Evolutionary conservation across 2,888 invertebrate genomes (phyloP), one percentile per base, ranked within the genome.

Genomic region (Aleiodes leptofemur): DNA sequence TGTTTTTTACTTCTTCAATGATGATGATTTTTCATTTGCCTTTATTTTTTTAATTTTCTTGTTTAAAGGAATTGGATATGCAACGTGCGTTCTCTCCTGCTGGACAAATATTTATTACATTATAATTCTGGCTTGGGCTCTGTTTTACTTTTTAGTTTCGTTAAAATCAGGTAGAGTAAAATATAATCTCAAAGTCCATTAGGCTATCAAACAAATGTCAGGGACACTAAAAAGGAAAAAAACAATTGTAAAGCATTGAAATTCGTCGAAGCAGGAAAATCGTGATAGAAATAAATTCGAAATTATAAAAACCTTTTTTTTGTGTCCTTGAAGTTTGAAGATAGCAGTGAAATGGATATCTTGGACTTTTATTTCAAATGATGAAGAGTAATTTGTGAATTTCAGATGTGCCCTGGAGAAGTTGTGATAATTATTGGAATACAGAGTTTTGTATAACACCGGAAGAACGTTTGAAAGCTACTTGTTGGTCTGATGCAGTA

Each of bases 21-120:
- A 51, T 29, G 64, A 51, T 48, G 9, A 34, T 51, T 56, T 0
- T 34, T 9, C 13, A 14, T 38, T 43, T 23, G 5, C 4, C 4
- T 1, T 31, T 51, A 31, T 68, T 57, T 56, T 16, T 56, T 23
- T 55, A 9, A 23, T 50, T 69, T 14, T 77, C 51, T 73, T 75
- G 55, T 71, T 76, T 82, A 6, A 84, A 92, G 92, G 99, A 82
- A 98, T 99, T 85, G 99, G 99, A 11, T 99, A 98, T 87, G 98
- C 98, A 7, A 97, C 98, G 4, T 98, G 98, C 2, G 97, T 99
- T 11, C 97, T 98, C 95, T 98, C 98, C 0, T 98, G 97, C 88
- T 99, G 99, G 99, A 96, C 99, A 93, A 99, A 99, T 89, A 95
- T 98, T 70, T 99, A 98, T 91, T 99, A 99, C 91, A 99, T 99